Percentiles rank a stretch among this genome's conserved stretches.
phyloP scores from a whole-genome alignment of 1,140 invertebrate species.

The roundworm (Caenorhabditis elegans) region DNA sequence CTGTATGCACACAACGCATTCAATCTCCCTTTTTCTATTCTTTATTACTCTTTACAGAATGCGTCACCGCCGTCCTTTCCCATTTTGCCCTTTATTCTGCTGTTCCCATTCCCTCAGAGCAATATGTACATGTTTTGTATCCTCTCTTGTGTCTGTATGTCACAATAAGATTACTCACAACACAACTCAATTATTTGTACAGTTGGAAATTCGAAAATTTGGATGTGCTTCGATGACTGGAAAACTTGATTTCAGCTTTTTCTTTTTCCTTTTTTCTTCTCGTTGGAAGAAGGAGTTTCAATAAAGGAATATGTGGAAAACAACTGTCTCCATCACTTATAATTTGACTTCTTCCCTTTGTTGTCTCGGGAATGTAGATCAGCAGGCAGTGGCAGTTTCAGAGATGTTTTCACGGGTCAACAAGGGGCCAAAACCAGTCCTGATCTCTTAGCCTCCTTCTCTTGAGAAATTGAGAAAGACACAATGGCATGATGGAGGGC shows the following conservation, averaged over 20 bases:
- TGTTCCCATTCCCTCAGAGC: background rate
- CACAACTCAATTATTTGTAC: background rate
- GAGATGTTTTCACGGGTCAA: background rate
- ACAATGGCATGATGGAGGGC: constrained; percentile 5
- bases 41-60: background rate
- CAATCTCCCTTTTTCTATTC: background rate
- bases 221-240: background rate
- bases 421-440: background rate
- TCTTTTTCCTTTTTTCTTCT: no score
- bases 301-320: background rate
- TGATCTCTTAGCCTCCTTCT: background rate
- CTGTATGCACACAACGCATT: background rate
- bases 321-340: background rate
- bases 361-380: background rate
- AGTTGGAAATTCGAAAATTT: background rate
- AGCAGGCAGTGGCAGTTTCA: no score
- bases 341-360: background rate
- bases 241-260: background rate
- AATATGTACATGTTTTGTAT: constrained; percentile 18
- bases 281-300: no score
- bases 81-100: background rate
- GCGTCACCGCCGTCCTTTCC: background rate
- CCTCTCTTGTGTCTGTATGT: no score
- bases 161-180: constrained; percentile 15
- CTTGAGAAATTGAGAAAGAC: background rate